These are phyloP conservation scores for Nasonovia ribisnigri DNA, from an alignment of 2,888 invertebrate genomes.

Conservation along the genomic window DNA sequence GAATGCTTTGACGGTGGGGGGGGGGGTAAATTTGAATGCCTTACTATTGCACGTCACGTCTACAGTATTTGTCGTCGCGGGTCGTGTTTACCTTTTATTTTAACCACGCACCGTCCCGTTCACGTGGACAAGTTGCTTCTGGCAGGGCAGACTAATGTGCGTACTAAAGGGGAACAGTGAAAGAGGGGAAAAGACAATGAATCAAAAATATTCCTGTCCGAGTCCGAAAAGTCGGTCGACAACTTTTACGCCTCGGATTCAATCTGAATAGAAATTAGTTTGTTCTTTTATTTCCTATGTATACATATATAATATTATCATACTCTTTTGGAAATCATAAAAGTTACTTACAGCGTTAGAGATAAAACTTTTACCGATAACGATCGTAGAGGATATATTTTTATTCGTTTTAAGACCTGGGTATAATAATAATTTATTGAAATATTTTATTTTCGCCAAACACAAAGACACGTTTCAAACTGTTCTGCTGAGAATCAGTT, in stretches of 20 bases:
- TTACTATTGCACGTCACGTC: conserved; percentile 47
- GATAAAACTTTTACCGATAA: conserved; percentile 43
- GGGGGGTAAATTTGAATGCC: background rate
- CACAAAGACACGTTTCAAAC: background rate
- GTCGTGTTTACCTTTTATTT: conserved; percentile 46
- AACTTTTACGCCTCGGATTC: conserved; percentile 54
- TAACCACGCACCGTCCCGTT: background rate
- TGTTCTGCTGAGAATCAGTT: background rate
- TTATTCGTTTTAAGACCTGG: background rate
- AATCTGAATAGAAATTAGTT: conserved; percentile 51
- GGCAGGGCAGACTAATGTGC: conserved; percentile 15
- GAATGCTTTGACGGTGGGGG: background rate
- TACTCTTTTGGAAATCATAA: conserved; percentile 33
- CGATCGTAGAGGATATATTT: conserved; percentile 22
- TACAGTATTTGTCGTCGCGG: conserved; percentile 35
- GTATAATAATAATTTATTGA: conserved; percentile 9
- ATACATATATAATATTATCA: background rate
- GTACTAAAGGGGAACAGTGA: background rate
- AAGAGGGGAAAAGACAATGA: conserved; percentile 13
- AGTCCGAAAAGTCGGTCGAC: conserved; percentile 38
- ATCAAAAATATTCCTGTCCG: conserved; percentile 39
- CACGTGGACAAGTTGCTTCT: background rate
- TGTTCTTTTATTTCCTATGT: background rate
- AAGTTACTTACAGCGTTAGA: conserved; percentile 14
- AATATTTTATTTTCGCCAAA: conserved; percentile 8